Evolutionary conservation across 2,113 vertebrate genomes (phyloP).

Genomic region (Paracyprichromis sp.): DNA sequence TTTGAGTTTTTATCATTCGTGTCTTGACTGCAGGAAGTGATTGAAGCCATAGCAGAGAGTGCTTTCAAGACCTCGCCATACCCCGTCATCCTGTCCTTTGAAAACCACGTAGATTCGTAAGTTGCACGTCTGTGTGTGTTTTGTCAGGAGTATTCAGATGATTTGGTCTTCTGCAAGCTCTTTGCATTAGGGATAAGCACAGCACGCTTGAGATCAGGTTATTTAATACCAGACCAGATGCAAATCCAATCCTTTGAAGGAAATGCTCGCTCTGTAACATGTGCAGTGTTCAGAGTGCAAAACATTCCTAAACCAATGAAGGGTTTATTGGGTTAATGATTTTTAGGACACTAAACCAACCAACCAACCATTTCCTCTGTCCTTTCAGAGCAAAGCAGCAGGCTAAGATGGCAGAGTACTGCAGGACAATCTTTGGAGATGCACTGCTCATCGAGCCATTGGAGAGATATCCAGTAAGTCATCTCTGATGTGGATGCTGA

Average conservation of each 20-base stretch:
- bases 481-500: neutral
- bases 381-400: slow-evolving; percentile 79
- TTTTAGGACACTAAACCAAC: neutral
- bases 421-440: slow-evolving; percentile 83
- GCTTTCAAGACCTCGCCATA: slow-evolving; percentile 85
- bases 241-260: neutral
- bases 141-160: neutral
- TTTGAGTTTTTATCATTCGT: neutral
- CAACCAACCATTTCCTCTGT: neutral
- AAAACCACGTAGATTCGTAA: slow-evolving; percentile 93
- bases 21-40: slow-evolving; percentile 72
- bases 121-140: slow-evolving; percentile 21
- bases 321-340: neutral
- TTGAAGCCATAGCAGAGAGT: slow-evolving; percentile 86
- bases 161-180: neutral
- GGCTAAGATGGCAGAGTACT: slow-evolving; percentile 90
- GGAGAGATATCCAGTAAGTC: slow-evolving; percentile 81
- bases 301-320: neutral
- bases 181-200: neutral
- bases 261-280: neutral
- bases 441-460: slow-evolving; percentile 82
- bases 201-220: neutral
- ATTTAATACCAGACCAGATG: neutral
- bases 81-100: slow-evolving; percentile 86
- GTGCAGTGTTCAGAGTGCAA: neutral